Percentiles rank a stretch among this genome's conserved stretches.
These are phyloP conservation scores for Myrmecophaga tridactyla DNA, from an alignment of 2,113 vertebrate genomes.

Conservation along the genomic window DNA sequence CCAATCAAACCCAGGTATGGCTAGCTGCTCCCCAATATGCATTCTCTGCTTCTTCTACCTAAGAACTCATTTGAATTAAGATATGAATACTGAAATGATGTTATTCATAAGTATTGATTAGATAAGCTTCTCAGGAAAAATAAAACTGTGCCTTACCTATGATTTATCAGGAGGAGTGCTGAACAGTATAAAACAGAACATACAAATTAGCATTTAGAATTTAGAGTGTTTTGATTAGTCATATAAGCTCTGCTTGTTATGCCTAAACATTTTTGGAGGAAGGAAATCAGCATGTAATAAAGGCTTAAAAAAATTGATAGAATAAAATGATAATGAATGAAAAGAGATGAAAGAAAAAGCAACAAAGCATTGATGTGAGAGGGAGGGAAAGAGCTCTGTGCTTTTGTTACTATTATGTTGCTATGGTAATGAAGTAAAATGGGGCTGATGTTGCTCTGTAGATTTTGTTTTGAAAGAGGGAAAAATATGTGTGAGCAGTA, in stretches of 20 bases:
- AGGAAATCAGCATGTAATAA: neutral
- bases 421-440: constrained; percentile 53
- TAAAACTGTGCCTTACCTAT: neutral
- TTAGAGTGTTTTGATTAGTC: neutral
- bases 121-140: neutral
- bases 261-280: neutral
- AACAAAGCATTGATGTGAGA: neutral
- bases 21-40: neutral
- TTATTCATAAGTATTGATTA: neutral
- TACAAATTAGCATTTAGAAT: neutral
- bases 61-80: neutral
- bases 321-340: neutral
- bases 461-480: neutral
- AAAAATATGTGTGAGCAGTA: neutral
- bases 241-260: neutral
- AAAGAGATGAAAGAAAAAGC: neutral
- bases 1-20: neutral
- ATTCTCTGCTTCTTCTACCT: neutral
- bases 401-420: constrained; percentile 26
- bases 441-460: neutral
- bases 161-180: neutral
- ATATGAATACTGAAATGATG: neutral
- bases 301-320: neutral
- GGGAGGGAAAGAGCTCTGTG: neutral
- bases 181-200: neutral